Conservation (phyloP, 2,888 invertebrate genomes). For the Patella caerulea region DNA sequence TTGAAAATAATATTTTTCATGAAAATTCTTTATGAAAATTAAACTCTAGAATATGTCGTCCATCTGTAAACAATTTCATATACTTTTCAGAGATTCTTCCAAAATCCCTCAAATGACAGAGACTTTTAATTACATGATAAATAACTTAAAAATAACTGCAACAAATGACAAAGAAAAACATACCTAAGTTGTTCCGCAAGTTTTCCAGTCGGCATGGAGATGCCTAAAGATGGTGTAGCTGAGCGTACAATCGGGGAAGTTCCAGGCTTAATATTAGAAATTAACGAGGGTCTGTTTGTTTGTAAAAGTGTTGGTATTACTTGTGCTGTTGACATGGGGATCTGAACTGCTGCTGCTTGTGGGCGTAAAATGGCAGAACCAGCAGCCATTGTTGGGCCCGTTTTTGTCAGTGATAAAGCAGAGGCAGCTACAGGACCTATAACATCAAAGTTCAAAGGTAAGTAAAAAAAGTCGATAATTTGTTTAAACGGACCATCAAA, state of each 20-base stretch:
- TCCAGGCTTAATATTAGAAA: conserved; percentile 42
- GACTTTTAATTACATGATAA: no score
- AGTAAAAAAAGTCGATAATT: neutral
- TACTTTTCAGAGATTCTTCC: no score
- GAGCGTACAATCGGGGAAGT: conserved; percentile 48
- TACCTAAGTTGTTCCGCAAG: conserved; percentile 26
- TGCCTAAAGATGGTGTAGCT: conserved; percentile 43
- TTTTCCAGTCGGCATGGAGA: conserved; percentile 18
- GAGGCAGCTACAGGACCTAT: conserved; percentile 32
- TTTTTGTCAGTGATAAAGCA: conserved; percentile 25
- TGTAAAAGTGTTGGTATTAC: conserved; percentile 27
- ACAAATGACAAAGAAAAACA: neutral
- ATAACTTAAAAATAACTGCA: no score
- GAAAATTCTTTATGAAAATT: no score
- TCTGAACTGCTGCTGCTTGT: conserved; percentile 37
- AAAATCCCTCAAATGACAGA: no score
- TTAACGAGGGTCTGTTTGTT: conserved; percentile 40
- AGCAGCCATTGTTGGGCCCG: conserved; percentile 23
- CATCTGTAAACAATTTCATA: no score
- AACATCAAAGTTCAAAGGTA: neutral
- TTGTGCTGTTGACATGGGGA: conserved; percentile 35
- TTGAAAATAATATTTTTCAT: conserved; percentile 17
- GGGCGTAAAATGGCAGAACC: conserved; percentile 30
- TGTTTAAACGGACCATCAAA: neutral
- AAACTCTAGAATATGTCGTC: no score